Evolutionary conservation across 30 jellyfish, hydroid and myxozoan species (phyloP).

Genomic region (Aurelia sp.): DNA sequence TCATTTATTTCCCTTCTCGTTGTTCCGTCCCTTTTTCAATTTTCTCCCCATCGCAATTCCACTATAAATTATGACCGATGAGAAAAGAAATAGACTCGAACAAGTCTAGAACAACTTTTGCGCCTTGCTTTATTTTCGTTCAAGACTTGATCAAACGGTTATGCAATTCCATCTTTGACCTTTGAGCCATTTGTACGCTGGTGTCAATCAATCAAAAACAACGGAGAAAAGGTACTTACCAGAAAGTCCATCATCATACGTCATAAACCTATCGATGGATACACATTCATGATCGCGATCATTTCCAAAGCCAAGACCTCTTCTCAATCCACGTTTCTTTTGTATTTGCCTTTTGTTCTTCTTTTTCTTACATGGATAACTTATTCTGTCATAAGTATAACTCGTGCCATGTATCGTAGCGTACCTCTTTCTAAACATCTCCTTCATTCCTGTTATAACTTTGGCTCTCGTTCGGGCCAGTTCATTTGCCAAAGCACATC

Average conservation of each 20-base stretch:
- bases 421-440: slow-evolving; percentile 28
- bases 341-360: neutral
- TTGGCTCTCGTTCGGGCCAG: slow-evolving; percentile 19
- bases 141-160: no score
- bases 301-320: neutral
- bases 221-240: neutral
- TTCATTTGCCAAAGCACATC: slow-evolving; percentile 37
- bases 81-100: no score
- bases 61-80: no score
- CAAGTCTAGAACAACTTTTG: no score
- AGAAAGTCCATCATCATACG: slow-evolving; percentile 13
- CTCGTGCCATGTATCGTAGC: neutral
- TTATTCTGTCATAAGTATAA: neutral
- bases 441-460: slow-evolving; percentile 16
- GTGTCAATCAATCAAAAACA: no score
- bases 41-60: no score
- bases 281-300: neutral
- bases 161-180: no score
- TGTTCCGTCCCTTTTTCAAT: no score
- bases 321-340: neutral
- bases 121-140: no score
- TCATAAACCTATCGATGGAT: slow-evolving; percentile 6
- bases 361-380: slow-evolving; percentile 8
- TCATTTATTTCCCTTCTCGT: no score
- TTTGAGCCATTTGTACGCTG: no score